These are phyloP conservation scores for Diarsia dahlii DNA, from an alignment of 2,888 invertebrate genomes.

Conservation along the genomic window DNA sequence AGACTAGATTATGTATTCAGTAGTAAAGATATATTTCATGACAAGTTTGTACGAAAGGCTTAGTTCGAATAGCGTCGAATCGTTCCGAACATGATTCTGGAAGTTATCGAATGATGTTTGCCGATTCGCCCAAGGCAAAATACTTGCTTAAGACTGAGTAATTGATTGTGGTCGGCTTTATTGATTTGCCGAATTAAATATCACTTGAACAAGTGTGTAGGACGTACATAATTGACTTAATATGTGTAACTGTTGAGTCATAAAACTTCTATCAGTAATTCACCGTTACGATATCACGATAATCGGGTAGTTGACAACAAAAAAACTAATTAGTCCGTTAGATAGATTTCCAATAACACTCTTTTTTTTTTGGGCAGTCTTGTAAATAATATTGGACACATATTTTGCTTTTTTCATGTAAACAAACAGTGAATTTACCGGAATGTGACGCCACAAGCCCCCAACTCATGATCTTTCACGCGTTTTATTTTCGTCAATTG, in stretches of 20 bases:
- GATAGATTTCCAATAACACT: no score
- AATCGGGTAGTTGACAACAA: no score
- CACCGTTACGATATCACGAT: background rate
- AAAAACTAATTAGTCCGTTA: no score
- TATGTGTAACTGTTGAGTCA: background rate
- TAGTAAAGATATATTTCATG: background rate
- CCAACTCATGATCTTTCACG: no score
- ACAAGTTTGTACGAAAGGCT: background rate
- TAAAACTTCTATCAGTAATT: no score
- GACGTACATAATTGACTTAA: background rate
- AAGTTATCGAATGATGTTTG: background rate
- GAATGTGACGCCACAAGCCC: no score
- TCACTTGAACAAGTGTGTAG: background rate
- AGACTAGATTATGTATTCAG: background rate
- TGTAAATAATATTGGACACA: no score
- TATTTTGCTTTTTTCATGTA: no score
- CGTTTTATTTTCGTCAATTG: no score
- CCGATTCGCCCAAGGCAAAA: background rate
- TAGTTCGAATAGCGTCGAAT: background rate
- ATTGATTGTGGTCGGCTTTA: background rate
- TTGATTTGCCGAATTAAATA: background rate
- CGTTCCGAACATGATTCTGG: background rate
- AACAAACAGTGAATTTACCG: no score
- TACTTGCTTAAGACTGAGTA: no score
- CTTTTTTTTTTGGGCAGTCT: no score